phyloP scores from a whole-genome alignment of 2,797 vertebrate species.

The Alfaro cultratus region DNA sequence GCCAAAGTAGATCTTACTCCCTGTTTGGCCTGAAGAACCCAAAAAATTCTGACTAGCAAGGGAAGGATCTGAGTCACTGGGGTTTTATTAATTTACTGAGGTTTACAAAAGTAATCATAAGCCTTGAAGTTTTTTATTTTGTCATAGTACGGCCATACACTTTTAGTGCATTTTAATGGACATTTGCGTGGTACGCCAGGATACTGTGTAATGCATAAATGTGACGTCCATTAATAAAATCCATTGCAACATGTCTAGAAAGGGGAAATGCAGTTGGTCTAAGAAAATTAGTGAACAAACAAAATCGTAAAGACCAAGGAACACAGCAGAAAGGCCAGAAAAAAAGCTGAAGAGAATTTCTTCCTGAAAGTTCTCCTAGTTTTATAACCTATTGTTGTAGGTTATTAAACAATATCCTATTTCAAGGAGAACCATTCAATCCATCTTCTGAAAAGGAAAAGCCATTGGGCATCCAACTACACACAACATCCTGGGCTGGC shows the following conservation, averaged over 20 bases:
- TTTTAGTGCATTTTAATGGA: neutral
- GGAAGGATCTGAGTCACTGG: constrained; percentile 25
- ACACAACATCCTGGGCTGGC: neutral
- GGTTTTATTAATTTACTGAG: constrained; percentile 14
- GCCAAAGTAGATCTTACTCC: constrained; percentile 49
- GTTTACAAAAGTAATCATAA: neutral
- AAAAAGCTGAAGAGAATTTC: neutral
- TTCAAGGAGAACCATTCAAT: neutral
- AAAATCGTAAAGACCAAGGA: neutral
- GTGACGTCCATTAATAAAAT: neutral
- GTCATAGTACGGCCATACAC: neutral
- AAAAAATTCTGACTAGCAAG: constrained; percentile 27
- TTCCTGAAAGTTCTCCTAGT: too few species aligned
- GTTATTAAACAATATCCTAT: neutral
- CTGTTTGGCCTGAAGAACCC: constrained; percentile 36
- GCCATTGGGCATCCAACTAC: neutral
- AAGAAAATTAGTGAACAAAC: neutral
- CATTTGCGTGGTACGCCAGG: neutral
- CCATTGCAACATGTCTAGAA: neutral
- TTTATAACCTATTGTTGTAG: too few species aligned
- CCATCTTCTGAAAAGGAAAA: neutral
- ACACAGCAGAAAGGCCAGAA: neutral
- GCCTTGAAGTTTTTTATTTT: neutral
- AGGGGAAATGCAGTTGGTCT: neutral
- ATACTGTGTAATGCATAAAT: neutral